A percentile compares a stretch with the other conserved stretches of the same genome.
Evolutionary conservation across 2,113 vertebrate species (phyloP).

Genomic region (Candoia aspera): DNA sequence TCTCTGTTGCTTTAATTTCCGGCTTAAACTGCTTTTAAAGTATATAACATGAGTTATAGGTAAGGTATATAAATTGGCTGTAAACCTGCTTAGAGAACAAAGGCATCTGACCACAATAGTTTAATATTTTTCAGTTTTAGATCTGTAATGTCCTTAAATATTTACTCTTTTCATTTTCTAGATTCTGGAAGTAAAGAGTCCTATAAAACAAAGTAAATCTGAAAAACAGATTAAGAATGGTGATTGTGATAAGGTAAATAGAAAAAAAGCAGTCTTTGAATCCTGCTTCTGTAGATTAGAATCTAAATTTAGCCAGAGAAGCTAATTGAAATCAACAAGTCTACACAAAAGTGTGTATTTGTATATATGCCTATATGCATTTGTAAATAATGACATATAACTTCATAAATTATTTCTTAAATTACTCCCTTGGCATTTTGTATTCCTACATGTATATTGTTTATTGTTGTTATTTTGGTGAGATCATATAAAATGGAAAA

Average conservation of each 20-base stretch:
- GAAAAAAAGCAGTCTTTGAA: not conserved
- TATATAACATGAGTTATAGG: not conserved
- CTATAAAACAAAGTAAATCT: slow-evolving; percentile 88
- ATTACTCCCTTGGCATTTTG: not conserved
- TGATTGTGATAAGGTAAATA: slow-evolving; percentile 93
- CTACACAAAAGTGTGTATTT: not conserved
- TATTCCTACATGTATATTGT: not conserved
- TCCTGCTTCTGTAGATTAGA: not conserved
- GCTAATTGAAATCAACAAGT: not conserved
- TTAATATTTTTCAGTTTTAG: not conserved
- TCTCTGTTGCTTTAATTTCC: slow-evolving; percentile 16
- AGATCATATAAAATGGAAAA: not conserved
- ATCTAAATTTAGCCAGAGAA: not conserved
- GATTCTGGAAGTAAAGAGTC: slow-evolving; percentile 94
- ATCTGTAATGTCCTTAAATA: slow-evolving; percentile 15
- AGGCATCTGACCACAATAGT: not conserved
- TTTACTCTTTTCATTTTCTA: slow-evolving; percentile 69
- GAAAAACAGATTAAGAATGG: slow-evolving; percentile 90
- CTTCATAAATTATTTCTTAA: not conserved
- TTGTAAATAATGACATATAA: not conserved
- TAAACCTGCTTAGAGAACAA: not conserved
- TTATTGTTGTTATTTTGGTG: not conserved
- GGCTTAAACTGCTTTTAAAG: not conserved
- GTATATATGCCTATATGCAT: not conserved
- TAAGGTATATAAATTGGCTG: not conserved